Evolutionary conservation across 2,113 vertebrate species (phyloP).

Genomic region (Rynchops niger): DNA sequence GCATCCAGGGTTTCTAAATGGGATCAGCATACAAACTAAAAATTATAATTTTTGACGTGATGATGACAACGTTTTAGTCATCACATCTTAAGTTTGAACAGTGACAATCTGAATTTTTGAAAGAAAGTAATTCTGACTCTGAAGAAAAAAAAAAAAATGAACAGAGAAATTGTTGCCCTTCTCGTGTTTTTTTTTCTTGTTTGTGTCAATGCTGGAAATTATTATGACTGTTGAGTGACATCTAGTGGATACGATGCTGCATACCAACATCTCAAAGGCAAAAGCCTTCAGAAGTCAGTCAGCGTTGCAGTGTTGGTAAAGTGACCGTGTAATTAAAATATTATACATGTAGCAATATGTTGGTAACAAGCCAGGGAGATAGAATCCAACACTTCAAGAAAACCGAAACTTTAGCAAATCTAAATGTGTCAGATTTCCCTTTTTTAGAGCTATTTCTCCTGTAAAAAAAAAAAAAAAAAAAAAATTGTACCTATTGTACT

Average conservation of each 20-base stretch:
- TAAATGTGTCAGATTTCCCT: not conserved
- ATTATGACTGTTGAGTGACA: slow-evolving; percentile 66
- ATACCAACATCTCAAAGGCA: not conserved
- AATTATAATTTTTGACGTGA: not conserved
- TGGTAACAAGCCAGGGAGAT: not conserved
- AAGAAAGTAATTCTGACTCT: not conserved
- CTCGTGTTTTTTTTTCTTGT: not conserved
- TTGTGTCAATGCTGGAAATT: not conserved
- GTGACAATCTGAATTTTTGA: not conserved
- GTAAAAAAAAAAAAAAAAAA: not conserved
- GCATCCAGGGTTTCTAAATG: not conserved
- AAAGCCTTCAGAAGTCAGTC: not conserved
- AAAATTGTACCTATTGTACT: not conserved
- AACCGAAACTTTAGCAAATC: not conserved
- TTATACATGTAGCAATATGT: not conserved
- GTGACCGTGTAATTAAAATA: not conserved
- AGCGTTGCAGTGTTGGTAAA: not conserved
- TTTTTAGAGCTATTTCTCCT: too few relatives aligned
- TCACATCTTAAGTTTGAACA: not conserved
- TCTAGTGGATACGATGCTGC: slow-evolving; percentile 64
- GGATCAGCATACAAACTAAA: not conserved
- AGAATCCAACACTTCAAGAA: not conserved
- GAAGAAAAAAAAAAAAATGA: not conserved
- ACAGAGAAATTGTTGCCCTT: not conserved
- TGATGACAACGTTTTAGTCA: not conserved